A percentile compares a stretch with the other conserved stretches of the same genome.
Evolutionary conservation across 2,797 vertebrate species (phyloP).

Genomic region (Phataginus tricuspis): DNA sequence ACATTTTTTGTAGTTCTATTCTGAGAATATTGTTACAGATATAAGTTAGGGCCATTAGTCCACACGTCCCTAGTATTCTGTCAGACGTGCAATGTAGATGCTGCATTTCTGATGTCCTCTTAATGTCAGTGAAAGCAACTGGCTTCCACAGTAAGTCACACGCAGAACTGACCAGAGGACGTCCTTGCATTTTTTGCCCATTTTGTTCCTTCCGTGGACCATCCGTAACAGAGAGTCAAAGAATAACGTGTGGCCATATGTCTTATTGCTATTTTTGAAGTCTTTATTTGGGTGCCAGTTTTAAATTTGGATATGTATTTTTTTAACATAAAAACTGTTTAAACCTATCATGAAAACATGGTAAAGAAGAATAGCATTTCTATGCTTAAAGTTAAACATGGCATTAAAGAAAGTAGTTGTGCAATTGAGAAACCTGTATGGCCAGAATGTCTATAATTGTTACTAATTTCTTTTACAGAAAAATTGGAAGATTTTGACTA

Average conservation of each 20-base stretch:
- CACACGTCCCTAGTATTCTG: neutral
- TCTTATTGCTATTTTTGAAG: neutral
- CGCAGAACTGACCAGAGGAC: neutral
- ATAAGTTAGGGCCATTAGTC: neutral
- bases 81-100: neutral
- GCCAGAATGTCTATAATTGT: conserved; percentile 66
- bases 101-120: neutral
- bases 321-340: conserved; percentile 33
- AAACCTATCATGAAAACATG: neutral
- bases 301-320: conserved; percentile 25
- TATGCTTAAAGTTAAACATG: neutral
- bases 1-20: neutral
- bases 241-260: neutral
- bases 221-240: neutral
- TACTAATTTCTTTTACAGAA: conserved; percentile 83
- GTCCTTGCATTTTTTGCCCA: neutral
- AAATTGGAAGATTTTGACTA: conserved; percentile 74
- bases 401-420: conserved; percentile 45
- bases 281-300: neutral
- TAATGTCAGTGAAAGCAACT: neutral
- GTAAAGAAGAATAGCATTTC: conserved; percentile 15
- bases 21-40: neutral
- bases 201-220: neutral
- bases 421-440: conserved; percentile 42
- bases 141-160: neutral